Evolutionary conservation across 2,888 invertebrate species (phyloP).

Genomic region (Lathronympha strigana): DNA sequence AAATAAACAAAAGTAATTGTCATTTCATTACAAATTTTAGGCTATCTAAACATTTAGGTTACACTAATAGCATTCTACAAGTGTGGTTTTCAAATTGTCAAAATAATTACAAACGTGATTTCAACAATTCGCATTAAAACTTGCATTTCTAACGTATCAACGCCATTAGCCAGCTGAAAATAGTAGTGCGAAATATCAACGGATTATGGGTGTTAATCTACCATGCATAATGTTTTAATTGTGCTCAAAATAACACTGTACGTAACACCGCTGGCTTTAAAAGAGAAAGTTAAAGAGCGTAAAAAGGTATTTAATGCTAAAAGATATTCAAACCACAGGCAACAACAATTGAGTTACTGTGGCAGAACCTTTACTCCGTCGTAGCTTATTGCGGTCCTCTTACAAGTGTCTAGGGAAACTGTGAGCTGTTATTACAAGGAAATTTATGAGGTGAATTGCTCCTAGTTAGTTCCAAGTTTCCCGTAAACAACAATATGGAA

Average conservation of each 20-base stretch:
- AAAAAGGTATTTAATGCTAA: conserved; percentile 5
- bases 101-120: background rate
- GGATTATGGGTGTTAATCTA: conserved; percentile 12
- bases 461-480: conserved; percentile 75
- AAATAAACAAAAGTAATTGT: background rate
- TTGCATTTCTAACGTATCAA: conserved; percentile 15
- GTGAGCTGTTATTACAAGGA: conserved; percentile 79
- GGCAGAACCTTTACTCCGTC: conserved; percentile 51
- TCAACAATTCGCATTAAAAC: background rate
- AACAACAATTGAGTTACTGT: conserved; percentile 26
- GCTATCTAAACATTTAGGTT: background rate
- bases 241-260: conserved; percentile 2
- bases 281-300: conserved; percentile 20
- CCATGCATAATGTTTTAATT: conserved; percentile 1
- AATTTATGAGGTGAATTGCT: conserved; percentile 80
- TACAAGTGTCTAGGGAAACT: conserved; percentile 81
- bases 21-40: background rate
- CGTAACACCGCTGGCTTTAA: background rate
- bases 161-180: conserved; percentile 23
- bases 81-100: background rate
- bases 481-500: conserved; percentile 81
- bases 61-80: background rate
- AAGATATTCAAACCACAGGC: conserved; percentile 12
- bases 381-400: conserved; percentile 72
- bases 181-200: conserved; percentile 21